Evolutionary conservation across 2,888 invertebrate genomes (phyloP).

Genomic region (Willowsia nigromaculata): DNA sequence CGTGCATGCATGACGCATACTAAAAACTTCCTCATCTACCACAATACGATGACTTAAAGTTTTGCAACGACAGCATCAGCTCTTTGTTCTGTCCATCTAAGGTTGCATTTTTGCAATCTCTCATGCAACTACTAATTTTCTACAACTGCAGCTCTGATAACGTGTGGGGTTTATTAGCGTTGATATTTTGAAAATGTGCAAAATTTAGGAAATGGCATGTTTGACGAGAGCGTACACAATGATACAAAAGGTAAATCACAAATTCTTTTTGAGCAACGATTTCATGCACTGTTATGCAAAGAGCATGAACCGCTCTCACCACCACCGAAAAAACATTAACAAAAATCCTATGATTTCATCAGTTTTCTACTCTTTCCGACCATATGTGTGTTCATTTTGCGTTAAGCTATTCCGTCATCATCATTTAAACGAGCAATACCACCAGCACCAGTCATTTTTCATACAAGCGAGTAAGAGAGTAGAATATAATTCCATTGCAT

Average conservation of each 20-base stretch:
- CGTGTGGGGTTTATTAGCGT: not conserved
- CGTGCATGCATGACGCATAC: constrained; percentile 3
- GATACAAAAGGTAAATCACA: constrained; percentile 18
- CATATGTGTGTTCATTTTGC: not conserved
- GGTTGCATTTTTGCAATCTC: constrained; percentile 16
- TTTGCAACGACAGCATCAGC: not conserved
- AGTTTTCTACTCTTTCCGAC: not conserved
- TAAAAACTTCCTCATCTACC: constrained; percentile 9
- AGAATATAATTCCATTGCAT: not conserved
- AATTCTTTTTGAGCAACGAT: constrained; percentile 33
- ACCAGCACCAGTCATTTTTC: not conserved
- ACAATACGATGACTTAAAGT: not conserved
- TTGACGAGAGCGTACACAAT: not conserved
- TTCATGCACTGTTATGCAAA: constrained; percentile 55
- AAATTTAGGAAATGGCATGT: not conserved
- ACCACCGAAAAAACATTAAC: constrained; percentile 25
- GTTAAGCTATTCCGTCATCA: not conserved
- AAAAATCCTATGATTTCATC: constrained; percentile 32
- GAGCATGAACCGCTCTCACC: not conserved
- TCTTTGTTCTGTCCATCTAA: constrained; percentile 19
- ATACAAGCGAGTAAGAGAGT: not conserved
- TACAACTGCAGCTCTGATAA: not conserved
- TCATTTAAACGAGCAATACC: not conserved
- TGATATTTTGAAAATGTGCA: not conserved
- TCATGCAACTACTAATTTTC: constrained; percentile 39